Percentiles rank a stretch among this genome's conserved stretches.
Evolutionary conservation across 1,140 invertebrate genomes (phyloP).

Genomic region (Sycophaga agraensis): DNA sequence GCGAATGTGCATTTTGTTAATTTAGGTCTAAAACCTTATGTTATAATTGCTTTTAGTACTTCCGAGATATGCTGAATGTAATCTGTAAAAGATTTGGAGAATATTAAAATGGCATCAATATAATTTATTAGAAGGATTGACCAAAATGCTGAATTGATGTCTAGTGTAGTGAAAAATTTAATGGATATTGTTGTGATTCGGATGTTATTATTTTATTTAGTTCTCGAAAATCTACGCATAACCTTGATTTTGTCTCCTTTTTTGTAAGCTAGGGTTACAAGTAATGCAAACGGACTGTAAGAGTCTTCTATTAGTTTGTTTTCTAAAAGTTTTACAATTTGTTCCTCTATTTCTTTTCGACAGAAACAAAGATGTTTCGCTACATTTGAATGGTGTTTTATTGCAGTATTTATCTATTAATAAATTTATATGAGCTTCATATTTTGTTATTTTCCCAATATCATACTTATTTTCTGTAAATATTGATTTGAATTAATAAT

Average conservation of each 20-base stretch:
- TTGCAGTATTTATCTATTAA: conserved; percentile 19
- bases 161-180: conserved; percentile 42
- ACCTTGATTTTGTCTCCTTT: conserved; percentile 39
- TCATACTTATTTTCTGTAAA: no score
- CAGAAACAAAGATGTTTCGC: not conserved
- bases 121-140: conserved; percentile 41
- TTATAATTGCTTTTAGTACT: conserved; percentile 27
- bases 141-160: conserved; percentile 52
- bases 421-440: conserved; percentile 19
- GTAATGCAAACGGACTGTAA: no score
- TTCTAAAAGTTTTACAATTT: conserved; percentile 6
- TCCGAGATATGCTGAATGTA: conserved; percentile 25
- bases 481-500: not conserved
- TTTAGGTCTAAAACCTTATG: conserved; percentile 32
- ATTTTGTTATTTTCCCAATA: no score
- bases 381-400: conserved; percentile 21
- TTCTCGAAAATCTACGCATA: conserved; percentile 33
- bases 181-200: conserved; percentile 46
- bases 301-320: conserved; percentile 1
- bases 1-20: conserved; percentile 2
- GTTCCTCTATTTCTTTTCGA: conserved; percentile 8
- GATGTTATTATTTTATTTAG: conserved; percentile 27
- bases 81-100: conserved; percentile 34
- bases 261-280: no score
- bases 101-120: conserved; percentile 33